Percentiles rank a stretch among this genome's conserved stretches.
Evolutionary conservation across 2,888 invertebrate species (phyloP).

Genomic region (Muschampia plurimacula): DNA sequence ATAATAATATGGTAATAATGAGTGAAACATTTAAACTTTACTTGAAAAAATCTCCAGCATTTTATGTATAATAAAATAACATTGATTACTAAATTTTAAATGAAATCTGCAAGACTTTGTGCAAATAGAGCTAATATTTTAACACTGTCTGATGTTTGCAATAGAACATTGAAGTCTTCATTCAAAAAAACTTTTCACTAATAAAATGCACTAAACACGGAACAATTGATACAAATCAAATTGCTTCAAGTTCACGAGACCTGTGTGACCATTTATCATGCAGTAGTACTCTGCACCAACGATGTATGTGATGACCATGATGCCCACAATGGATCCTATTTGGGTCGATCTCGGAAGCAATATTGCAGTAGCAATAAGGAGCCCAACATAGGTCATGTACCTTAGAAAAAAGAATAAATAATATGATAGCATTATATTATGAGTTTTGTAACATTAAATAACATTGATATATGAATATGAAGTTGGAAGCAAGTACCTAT

Average conservation of each 20-base stretch:
- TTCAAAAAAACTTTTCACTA: not conserved
- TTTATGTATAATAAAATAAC: not conserved
- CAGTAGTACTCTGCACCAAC: constrained; percentile 92
- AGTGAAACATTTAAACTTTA: not conserved
- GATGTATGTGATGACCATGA: constrained; percentile 93
- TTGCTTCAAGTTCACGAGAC: constrained; percentile 68
- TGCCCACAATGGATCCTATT: constrained; percentile 91
- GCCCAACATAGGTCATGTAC: constrained; percentile 93
- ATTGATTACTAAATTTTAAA: not conserved
- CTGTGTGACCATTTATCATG: constrained; percentile 82
- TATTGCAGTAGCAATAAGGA: constrained; percentile 94
- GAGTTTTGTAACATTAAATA: too few relatives aligned
- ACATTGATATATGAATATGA: too few relatives aligned
- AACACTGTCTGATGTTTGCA: not conserved
- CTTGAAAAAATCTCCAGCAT: not conserved
- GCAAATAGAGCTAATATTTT: not conserved
- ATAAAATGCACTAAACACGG: constrained; percentile 31
- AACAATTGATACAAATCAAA: constrained; percentile 69
- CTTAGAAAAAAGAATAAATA: constrained; percentile 61
- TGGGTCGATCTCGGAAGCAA: constrained; percentile 92
- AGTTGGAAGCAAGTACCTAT: too few relatives aligned
- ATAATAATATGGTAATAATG: too few relatives aligned
- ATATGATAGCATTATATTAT: too few relatives aligned
- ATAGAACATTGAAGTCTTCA: not conserved
- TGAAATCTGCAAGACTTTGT: not conserved